A percentile compares a stretch with the other conserved stretches of the same genome.
Conservation (phyloP, 2,113 vertebrate genomes). For the Oreochromis spilurus region DNA sequence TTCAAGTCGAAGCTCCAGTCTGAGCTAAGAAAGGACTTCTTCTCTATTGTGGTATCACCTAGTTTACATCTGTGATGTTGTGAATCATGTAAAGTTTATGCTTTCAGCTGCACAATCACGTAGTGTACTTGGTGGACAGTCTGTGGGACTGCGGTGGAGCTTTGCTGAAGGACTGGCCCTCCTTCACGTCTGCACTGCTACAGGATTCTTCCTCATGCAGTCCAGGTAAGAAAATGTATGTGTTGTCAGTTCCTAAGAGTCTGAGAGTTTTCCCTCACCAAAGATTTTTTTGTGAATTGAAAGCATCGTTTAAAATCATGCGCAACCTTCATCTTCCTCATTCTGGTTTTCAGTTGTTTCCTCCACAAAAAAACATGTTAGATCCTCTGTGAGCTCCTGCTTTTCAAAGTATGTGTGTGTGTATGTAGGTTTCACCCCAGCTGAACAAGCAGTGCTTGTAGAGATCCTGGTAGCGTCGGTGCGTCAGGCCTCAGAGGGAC, state of each 20-base stretch:
- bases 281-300: background rate
- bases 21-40: background rate
- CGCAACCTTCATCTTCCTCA: background rate
- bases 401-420: background rate
- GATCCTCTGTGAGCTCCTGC: background rate
- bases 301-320: background rate
- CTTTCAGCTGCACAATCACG: slow-evolving; percentile 81
- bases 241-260: background rate
- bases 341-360: background rate
- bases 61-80: background rate
- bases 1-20: background rate
- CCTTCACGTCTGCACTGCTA: slow-evolving; percentile 79
- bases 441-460: slow-evolving; percentile 72
- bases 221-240: slow-evolving; percentile 55
- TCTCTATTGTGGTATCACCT: background rate
- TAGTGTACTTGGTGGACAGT: slow-evolving; percentile 87
- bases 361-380: background rate
- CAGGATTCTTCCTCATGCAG: slow-evolving; percentile 50
- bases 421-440: slow-evolving; percentile 65
- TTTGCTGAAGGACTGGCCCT: slow-evolving; percentile 85
- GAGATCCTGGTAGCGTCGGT: slow-evolving; percentile 82
- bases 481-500: slow-evolving; percentile 83
- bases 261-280: background rate
- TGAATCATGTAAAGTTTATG: background rate
- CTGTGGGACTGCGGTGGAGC: slow-evolving; percentile 85